Conservation (phyloP, 2,888 invertebrate genomes). For the Diarsia brunnea region DNA sequence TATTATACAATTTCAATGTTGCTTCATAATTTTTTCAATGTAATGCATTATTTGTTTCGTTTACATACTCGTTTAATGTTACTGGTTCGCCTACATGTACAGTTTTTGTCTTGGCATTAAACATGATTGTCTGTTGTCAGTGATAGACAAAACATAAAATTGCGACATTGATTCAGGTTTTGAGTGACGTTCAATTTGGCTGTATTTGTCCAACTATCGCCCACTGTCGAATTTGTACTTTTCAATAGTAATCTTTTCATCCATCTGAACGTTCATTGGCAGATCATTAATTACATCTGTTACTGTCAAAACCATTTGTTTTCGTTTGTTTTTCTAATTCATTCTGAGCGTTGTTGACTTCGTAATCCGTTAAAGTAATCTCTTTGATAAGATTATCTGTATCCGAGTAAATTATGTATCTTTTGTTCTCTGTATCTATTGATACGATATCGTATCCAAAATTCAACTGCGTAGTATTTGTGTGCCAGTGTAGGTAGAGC, state of each 20-base stretch:
- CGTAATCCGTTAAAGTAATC: constrained; percentile 69
- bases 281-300: constrained; percentile 66
- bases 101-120: constrained; percentile 72
- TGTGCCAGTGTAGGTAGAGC: constrained; percentile 58
- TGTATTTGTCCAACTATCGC: constrained; percentile 72
- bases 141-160: constrained; percentile 68
- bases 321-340: constrained; percentile 59
- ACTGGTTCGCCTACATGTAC: constrained; percentile 75
- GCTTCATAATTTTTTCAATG: constrained; percentile 46
- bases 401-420: constrained; percentile 75
- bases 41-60: constrained; percentile 60
- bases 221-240: constrained; percentile 70
- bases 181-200: constrained; percentile 77
- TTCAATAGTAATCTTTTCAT: constrained; percentile 68
- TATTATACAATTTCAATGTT: constrained; percentile 43
- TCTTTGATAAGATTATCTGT: constrained; percentile 66
- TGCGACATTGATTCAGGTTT: constrained; percentile 74
- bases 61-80: constrained; percentile 61
- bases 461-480: constrained; percentile 77
- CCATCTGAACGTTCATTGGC: constrained; percentile 62
- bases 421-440: constrained; percentile 70
- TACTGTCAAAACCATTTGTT: constrained; percentile 60
- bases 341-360: constrained; percentile 52
- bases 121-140: constrained; percentile 78
- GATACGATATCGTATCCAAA: constrained; percentile 67